Conservation (phyloP, 2,888 invertebrate species). For the Sisyra terminalis region DNA sequence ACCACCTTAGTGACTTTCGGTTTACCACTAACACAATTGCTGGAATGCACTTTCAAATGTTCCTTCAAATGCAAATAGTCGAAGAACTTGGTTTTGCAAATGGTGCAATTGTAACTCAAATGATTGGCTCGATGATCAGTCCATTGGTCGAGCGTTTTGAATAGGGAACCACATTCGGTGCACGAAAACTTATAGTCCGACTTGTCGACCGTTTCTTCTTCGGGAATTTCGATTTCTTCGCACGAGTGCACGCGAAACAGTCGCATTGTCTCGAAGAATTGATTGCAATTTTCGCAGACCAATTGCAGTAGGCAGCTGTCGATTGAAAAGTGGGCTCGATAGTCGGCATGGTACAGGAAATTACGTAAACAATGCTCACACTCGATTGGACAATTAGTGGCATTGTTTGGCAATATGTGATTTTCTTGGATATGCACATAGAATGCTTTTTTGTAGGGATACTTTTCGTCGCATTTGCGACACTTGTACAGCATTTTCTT, state of each 20-base stretch:
- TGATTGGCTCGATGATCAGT: constrained; percentile 39
- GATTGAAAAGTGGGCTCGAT: constrained; percentile 32
- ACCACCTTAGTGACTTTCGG: constrained; percentile 34
- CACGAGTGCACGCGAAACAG: background rate
- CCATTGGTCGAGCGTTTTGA: constrained; percentile 37
- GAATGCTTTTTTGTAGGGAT: too few relatives aligned
- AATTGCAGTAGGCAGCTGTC: background rate
- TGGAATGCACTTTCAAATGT: constrained; percentile 47
- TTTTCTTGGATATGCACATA: too few relatives aligned
- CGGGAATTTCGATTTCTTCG: constrained; percentile 27
- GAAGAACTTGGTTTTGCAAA: constrained; percentile 44
- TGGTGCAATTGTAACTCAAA: constrained; percentile 37
- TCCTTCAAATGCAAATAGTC: constrained; percentile 42
- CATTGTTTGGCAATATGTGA: too few relatives aligned
- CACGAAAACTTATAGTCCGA: constrained; percentile 40
- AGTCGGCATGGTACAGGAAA: constrained; percentile 18
- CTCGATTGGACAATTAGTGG: too few relatives aligned
- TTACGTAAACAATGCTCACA: too few relatives aligned
- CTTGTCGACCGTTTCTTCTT: constrained; percentile 29
- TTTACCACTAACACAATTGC: constrained; percentile 48
- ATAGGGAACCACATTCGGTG: constrained; percentile 41
- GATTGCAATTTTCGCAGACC: background rate
- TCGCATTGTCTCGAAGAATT: background rate
- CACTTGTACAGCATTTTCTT: too few relatives aligned
- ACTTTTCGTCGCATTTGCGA: too few relatives aligned